Conservation (phyloP, 1,140 invertebrate species). For the Zaprionus lachaisei region DNA sequence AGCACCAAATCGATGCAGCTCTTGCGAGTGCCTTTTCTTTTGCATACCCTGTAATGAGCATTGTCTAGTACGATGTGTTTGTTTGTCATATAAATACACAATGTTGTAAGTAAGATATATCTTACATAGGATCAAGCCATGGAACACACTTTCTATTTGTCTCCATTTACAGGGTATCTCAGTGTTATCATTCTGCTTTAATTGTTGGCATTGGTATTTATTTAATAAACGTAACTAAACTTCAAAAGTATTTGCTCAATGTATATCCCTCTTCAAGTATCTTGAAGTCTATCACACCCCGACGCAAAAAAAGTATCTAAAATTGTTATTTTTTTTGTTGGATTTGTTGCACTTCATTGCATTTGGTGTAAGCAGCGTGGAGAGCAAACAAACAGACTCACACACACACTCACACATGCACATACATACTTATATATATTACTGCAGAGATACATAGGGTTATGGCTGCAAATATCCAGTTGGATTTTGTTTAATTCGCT, state of each 20-base stretch:
- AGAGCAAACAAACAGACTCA: not conserved
- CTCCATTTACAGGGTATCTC: not conserved
- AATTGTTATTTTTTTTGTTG: slow-evolving; percentile 34
- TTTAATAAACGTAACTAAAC: slow-evolving; percentile 1
- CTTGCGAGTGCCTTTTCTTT: slow-evolving; percentile 22
- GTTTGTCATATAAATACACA: no score
- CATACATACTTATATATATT: not conserved
- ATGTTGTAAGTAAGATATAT: no score
- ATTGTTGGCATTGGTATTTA: not conserved
- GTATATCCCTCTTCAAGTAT: not conserved
- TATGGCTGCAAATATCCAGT: slow-evolving; percentile 29
- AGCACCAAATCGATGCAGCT: slow-evolving; percentile 57
- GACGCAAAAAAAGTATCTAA: not conserved
- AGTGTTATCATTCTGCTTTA: not conserved
- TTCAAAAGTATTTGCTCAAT: not conserved
- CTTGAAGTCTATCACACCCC: not conserved
- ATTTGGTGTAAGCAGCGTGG: slow-evolving; percentile 33
- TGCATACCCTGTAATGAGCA: slow-evolving; percentile 26
- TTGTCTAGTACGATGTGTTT: no score
- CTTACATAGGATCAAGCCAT: no score
- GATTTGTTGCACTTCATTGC: slow-evolving; percentile 58
- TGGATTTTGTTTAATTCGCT: slow-evolving; percentile 77
- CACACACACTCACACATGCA: not conserved
- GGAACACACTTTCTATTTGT: not conserved
- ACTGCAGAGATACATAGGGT: not conserved